Base-by-base conservation (phyloP, 2,113 vertebrate genomes). In the Dunckerocampus dactyliophorus region DNA sequence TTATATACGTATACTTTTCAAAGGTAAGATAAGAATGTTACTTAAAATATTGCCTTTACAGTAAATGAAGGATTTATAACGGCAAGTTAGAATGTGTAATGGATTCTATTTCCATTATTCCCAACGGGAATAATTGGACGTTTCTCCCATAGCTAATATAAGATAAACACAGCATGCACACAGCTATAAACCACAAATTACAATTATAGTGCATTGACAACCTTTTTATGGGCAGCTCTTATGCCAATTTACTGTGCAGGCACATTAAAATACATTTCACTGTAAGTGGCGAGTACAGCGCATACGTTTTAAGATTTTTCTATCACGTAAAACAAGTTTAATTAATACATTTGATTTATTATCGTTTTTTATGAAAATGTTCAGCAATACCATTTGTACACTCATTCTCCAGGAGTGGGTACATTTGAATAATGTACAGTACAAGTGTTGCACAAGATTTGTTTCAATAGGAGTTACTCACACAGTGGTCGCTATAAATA, bases 341-440 rank as follows among this genome's bases (percentile, higher is more conserved):
- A 16, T 16, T 11, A 20, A 39, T 42, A 49, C 13, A 4, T 1
- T 54, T 19, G 37, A 28, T 28, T 28, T 31, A 58, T 49, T 15
- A n/a, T n/a, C n/a, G n/a, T n/a, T 45, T 24, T 59, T 60, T 22
- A 68, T 48, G 31, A 14, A 62, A 69, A 72, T 46, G n/a, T 20
- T 34, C 34, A 52, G 8, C 21, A 13, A 47, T 37, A 64, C n/a
- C 17, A 22, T 42, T 61, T 52, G 24, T 43, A 24, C 51, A 10
- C 8, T 19, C 6, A 13, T 69, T 10, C 54, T 21, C 24, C 11
- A n/a, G 15, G 62, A 53, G 20, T 39, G 24, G 62, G 4, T 28
- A 3, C 34, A 37, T 55, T 65, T 49, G 10, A 63, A 47, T 24
- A 65, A 12, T 37, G 28, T 56, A 56, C 45, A 4, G 20, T 47